phyloP scores from a whole-genome alignment of 1,140 invertebrate species.

The Hylaeus volcanicus region DNA sequence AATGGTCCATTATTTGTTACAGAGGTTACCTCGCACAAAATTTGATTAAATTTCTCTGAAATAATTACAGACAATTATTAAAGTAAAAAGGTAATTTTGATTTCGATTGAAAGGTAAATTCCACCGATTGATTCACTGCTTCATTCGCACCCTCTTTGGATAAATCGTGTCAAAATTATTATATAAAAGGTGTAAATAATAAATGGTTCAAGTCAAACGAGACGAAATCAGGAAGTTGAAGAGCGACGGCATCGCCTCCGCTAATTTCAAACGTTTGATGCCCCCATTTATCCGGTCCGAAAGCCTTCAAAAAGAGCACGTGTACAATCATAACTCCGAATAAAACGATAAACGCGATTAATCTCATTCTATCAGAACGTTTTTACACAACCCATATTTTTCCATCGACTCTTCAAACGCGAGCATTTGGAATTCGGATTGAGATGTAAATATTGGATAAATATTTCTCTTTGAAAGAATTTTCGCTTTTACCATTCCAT shows the following conservation, averaged over 20 bases:
- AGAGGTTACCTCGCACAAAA: too few species aligned
- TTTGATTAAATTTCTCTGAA: too few species aligned
- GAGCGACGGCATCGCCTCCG: neutral
- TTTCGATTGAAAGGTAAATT: too few species aligned
- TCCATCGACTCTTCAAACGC: neutral
- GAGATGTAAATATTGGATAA: conserved; percentile 1
- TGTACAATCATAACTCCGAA: conserved; percentile 34
- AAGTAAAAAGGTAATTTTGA: too few species aligned
- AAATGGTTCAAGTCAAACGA: too few species aligned
- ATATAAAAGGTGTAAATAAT: too few species aligned
- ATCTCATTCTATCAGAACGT: neutral
- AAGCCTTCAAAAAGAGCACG: conserved; percentile 3
- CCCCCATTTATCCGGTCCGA: neutral
- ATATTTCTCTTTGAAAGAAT: conserved; percentile 37
- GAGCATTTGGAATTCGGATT: neutral
- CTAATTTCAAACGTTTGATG: neutral
- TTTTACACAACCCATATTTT: conserved; percentile 20
- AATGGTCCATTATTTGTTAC: too few species aligned
- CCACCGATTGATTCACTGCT: too few species aligned
- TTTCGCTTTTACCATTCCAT: conserved; percentile 62
- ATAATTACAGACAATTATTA: too few species aligned
- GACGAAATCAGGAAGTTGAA: too few species aligned
- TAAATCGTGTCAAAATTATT: too few species aligned
- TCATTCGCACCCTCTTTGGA: too few species aligned
- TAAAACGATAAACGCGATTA: conserved; percentile 3